Conservation (phyloP, 2,797 vertebrate species). For the Lagodon rhomboides region DNA sequence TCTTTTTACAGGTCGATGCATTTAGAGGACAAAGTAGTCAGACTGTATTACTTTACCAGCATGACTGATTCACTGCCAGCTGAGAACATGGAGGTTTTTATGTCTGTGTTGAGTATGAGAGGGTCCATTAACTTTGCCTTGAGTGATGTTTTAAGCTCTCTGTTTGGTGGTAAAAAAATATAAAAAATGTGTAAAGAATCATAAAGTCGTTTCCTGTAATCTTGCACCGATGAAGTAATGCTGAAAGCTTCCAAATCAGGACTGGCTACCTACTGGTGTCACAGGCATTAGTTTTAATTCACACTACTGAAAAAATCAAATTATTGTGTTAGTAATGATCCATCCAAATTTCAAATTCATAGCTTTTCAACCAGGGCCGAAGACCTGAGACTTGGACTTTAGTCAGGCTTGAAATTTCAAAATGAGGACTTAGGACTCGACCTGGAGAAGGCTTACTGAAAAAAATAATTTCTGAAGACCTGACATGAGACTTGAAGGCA, state of each 20-base stretch:
- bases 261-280: not conserved
- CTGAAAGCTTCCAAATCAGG: not conserved
- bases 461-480: not conserved
- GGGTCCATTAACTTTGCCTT: conserved; percentile 51
- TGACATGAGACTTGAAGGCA: not conserved
- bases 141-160: conserved; percentile 36
- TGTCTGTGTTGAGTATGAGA: conserved; percentile 25
- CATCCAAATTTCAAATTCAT: not conserved
- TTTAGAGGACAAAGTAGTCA: conserved; percentile 58
- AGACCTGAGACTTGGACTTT: fast-evolving
- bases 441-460: not conserved
- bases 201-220: conserved; percentile 15
- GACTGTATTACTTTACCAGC: conserved; percentile 29
- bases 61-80: conserved; percentile 48
- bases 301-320: not conserved
- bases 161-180: conserved; percentile 30
- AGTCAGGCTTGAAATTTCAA: not conserved
- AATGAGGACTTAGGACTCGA: not conserved
- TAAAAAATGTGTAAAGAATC: conserved; percentile 33
- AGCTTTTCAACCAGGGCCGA: not conserved
- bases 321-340: not conserved
- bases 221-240: not conserved
- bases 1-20: conserved; percentile 40
- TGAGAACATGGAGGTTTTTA: conserved; percentile 26
- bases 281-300: not conserved